Base-by-base conservation (phyloP, 2,113 vertebrate genomes). In the Corythoichthys haematopterus region DNA sequence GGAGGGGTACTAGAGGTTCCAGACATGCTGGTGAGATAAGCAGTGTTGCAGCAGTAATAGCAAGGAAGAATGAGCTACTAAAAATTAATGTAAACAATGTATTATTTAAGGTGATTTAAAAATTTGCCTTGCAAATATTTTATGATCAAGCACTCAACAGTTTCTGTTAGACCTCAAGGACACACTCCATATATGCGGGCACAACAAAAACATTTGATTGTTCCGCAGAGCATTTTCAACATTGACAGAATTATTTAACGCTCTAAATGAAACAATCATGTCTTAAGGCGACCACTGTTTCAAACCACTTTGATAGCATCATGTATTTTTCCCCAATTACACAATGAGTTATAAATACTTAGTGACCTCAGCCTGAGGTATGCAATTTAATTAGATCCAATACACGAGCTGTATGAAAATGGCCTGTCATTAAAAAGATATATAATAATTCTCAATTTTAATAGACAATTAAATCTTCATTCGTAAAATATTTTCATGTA, bases 51-150 rank as follows among this genome's bases (percentile, higher is more conserved):
- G 5, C 56, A 58, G 35, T 16, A 37, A 61, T 10, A 20, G 33
- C 58, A 12, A 4, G 3, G 38, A 45, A 43, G 37, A 61, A 61
- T n/a, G 40, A n/a, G 58, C n/a, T n/a, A 61, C 38, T 61, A 20
- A n/a, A 61, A 61, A 40, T 11, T 43, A 16, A 61, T 59, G 57
- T 16, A 38, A 59, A 38, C 37, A 59, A 59, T 61, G 58, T 37
- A 61, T 61, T 61, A 61, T 61, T 61, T 43, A 61, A 61, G 16
- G n/a, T 61, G 15, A 59, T 59, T 59, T 40, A 59, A 59, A 57
- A 59, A 59, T 40, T 14, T 28, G 57, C 57, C 57, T 59, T 28
- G 57, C 57, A 40, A 59, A 59, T 59, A 59, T 59, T 59, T 59
- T 59, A 59, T 59, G 36, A 59, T 40, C 14, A 38, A 59, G 16